phyloP scores from a whole-genome alignment of 2,888 invertebrate genomes.

The Elaeidobius kamerunicus region DNA sequence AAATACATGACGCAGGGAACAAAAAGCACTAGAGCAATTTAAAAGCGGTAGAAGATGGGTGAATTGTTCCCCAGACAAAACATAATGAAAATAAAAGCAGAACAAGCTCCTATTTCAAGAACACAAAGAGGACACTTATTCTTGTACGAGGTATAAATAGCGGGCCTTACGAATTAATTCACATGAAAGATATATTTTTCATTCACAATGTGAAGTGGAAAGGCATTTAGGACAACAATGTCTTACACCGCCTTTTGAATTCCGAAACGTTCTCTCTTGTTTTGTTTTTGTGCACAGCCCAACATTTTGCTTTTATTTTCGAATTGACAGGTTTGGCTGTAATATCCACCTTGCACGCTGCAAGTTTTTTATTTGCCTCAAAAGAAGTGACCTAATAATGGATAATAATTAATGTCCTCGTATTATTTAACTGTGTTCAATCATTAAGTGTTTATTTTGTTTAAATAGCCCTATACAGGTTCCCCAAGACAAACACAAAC shows the following conservation, averaged over 20 bases:
- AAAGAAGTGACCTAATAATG: too few species aligned
- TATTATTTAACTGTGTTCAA: too few species aligned
- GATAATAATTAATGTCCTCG: too few species aligned
- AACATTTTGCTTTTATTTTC: slow-evolving; percentile 9
- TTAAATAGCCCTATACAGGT: too few species aligned
- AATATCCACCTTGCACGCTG: slow-evolving; percentile 13
- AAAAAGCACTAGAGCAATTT: not conserved
- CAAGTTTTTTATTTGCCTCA: too few species aligned
- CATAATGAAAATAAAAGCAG: slow-evolving; percentile 37
- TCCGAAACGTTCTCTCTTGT: slow-evolving; percentile 22
- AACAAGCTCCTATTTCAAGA: slow-evolving; percentile 39
- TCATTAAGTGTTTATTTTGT: too few species aligned
- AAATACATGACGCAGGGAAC: too few species aligned
- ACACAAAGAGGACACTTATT: slow-evolving; percentile 41
- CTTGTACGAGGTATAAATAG: slow-evolving; percentile 39
- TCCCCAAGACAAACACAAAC: not conserved
- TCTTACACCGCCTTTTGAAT: slow-evolving; percentile 30
- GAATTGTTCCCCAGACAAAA: slow-evolving; percentile 41
- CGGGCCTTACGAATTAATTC: slow-evolving; percentile 38
- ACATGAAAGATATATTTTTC: slow-evolving; percentile 39
- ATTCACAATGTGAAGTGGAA: slow-evolving; percentile 35
- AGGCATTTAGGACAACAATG: slow-evolving; percentile 31
- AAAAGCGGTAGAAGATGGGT: slow-evolving; percentile 19
- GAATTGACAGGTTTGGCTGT: slow-evolving; percentile 9
- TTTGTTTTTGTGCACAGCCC: slow-evolving; percentile 9